Conservation (phyloP, 2,888 invertebrate genomes). For the Latrodectus elegans region DNA sequence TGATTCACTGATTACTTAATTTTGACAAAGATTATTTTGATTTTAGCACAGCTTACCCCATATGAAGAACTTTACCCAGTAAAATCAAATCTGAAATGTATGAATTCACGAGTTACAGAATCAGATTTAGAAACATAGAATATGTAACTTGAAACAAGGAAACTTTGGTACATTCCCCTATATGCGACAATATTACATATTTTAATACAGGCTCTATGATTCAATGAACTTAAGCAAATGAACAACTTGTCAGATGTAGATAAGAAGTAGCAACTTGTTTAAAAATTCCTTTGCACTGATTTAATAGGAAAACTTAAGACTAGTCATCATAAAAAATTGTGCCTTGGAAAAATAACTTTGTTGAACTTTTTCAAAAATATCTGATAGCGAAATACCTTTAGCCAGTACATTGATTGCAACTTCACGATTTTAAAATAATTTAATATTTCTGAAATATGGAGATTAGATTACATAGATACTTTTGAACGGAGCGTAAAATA, state of each 20-base stretch:
- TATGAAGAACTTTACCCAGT: too few relatives aligned
- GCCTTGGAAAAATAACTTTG: neutral
- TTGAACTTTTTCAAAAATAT: neutral
- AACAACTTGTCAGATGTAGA: neutral
- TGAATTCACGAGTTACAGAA: neutral
- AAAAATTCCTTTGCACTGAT: neutral
- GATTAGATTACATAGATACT: neutral
- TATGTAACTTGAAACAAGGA: neutral
- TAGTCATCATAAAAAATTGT: neutral
- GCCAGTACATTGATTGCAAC: neutral
- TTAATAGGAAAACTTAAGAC: conserved; percentile 5
- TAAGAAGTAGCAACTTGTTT: neutral
- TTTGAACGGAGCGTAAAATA: neutral
- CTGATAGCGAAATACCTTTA: neutral
- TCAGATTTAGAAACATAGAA: neutral
- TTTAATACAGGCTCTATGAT: neutral
- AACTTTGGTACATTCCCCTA: neutral
- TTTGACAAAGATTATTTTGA: neutral
- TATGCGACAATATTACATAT: neutral
- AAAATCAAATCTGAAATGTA: neutral
- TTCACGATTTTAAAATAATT: conserved; percentile 6
- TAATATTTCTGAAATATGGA: conserved; percentile 1
- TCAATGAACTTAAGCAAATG: conserved; percentile 8
- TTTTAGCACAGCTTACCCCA: too few relatives aligned
- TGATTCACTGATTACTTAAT: neutral